phyloP scores from a whole-genome alignment of 2,797 vertebrate species.

The Melanotaenia boesemani region DNA sequence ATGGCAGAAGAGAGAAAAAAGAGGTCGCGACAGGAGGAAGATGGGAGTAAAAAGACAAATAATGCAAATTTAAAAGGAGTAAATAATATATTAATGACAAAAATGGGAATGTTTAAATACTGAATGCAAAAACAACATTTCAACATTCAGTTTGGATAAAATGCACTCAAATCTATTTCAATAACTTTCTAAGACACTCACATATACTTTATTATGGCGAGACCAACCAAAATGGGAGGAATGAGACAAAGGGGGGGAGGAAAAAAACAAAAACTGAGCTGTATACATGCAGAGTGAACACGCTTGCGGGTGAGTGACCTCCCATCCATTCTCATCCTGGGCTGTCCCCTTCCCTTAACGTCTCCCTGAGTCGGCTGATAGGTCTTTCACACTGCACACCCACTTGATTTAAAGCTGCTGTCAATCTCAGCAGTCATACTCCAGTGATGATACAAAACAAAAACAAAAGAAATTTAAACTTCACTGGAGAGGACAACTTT shows the following conservation, averaged over 20 bases:
- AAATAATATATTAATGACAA: not conserved
- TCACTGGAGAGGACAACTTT: constrained; percentile 30
- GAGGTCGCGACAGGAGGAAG: not conserved
- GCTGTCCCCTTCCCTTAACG: constrained; percentile 56
- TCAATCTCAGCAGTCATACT: constrained; percentile 51
- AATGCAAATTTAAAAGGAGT: not conserved
- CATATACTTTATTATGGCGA: constrained; percentile 20
- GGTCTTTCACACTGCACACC: constrained; percentile 51
- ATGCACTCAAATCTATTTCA: constrained; percentile 30
- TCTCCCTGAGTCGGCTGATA: constrained; percentile 56
- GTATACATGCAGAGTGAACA: constrained; percentile 56
- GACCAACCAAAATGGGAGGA: not conserved
- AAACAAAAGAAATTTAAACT: constrained; percentile 17
- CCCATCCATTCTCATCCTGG: constrained; percentile 75
- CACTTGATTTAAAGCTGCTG: constrained; percentile 40
- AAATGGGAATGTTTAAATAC: too few species aligned
- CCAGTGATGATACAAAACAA: constrained; percentile 16
- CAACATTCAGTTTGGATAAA: constrained; percentile 5
- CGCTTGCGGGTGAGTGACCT: constrained; percentile 34
- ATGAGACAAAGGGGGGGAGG: not conserved
- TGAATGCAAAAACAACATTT: not conserved
- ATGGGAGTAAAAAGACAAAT: not conserved
- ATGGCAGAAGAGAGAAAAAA: not conserved
- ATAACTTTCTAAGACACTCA: constrained; percentile 24
- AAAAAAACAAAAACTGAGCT: constrained; percentile 26